Evolutionary conservation across 2,797 vertebrate species (phyloP).

Genomic region (Leptoclinus maculatus): DNA sequence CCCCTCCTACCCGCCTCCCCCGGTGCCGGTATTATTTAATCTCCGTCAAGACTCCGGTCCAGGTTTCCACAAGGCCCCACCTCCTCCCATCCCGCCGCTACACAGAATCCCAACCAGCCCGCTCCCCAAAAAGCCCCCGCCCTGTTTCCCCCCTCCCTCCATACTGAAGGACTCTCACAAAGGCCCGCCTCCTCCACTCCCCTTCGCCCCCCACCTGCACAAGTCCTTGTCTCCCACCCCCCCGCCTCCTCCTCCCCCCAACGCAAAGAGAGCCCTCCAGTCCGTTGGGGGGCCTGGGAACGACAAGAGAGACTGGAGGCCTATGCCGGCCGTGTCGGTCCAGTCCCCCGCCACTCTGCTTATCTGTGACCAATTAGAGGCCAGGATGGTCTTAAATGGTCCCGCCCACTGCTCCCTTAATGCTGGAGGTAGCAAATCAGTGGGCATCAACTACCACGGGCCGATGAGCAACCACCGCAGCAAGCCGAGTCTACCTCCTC

Average conservation of each 20-base stretch:
- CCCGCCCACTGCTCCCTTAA: constrained; percentile 51
- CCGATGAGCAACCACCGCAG: background rate
- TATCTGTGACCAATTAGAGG: constrained; percentile 82
- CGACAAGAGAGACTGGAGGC: constrained; percentile 41
- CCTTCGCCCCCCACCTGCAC: constrained; percentile 58
- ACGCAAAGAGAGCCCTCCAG: constrained; percentile 20
- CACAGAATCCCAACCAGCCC: constrained; percentile 40
- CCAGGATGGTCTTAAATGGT: constrained; percentile 56
- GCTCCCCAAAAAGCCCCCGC: constrained; percentile 58
- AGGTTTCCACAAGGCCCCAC: constrained; percentile 49
- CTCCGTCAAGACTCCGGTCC: constrained; percentile 56
- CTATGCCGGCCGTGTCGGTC: background rate
- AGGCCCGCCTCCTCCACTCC: constrained; percentile 65
- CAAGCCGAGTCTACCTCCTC: constrained; percentile 20
- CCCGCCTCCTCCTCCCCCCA: constrained; percentile 44
- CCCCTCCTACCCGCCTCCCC: constrained; percentile 92
- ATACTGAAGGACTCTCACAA: constrained; percentile 63
- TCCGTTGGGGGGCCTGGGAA: constrained; percentile 6
- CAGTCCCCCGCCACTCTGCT: constrained; percentile 51
- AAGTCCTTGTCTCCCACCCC: constrained; percentile 38
- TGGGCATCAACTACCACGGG: constrained; percentile 63
- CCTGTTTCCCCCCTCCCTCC: constrained; percentile 38
- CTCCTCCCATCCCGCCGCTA: constrained; percentile 59
- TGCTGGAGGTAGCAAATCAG: constrained; percentile 18
- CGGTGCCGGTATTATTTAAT: constrained; percentile 79